Evolutionary conservation across 2,888 invertebrate genomes (phyloP).

Genomic region (Ennomos erosarius): DNA sequence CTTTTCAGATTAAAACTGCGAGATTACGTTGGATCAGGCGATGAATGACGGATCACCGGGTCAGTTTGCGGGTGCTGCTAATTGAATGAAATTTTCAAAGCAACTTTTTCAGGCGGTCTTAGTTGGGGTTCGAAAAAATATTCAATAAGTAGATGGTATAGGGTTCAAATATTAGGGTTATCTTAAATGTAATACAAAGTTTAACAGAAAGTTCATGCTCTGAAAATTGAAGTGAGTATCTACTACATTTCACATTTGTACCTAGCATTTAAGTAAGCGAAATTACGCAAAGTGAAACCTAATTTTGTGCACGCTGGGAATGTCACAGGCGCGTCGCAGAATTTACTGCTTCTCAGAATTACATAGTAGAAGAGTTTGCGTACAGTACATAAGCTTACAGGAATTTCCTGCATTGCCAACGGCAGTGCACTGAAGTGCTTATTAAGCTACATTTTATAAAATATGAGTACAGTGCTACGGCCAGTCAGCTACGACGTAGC

Average conservation of each 20-base stretch:
- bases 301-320: slow-evolving; percentile 16
- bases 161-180: too few species aligned
- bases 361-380: neutral
- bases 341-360: slow-evolving; percentile 19
- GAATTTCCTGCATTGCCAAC: neutral
- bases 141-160: too few species aligned
- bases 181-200: neutral
- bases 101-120: neutral
- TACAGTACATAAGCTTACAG: neutral
- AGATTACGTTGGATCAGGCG: slow-evolving; percentile 22
- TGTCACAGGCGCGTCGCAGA: slow-evolving; percentile 11
- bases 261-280: slow-evolving; percentile 4
- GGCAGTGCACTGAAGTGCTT: neutral
- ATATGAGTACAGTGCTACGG: too few species aligned
- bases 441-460: too few species aligned
- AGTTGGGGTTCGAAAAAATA: neutral
- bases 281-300: slow-evolving; percentile 22
- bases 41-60: slow-evolving; percentile 6
- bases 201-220: neutral
- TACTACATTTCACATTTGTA: neutral
- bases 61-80: slow-evolving; percentile 12
- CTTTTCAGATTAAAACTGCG: slow-evolving; percentile 35
- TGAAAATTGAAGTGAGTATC: neutral
- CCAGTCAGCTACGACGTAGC: too few species aligned
- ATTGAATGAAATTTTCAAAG: slow-evolving; percentile 14